Evolutionary conservation across 2,113 vertebrate genomes (phyloP), one percentile per base, ranked within the genome.

Genomic region (Muscicapa adusta): DNA sequence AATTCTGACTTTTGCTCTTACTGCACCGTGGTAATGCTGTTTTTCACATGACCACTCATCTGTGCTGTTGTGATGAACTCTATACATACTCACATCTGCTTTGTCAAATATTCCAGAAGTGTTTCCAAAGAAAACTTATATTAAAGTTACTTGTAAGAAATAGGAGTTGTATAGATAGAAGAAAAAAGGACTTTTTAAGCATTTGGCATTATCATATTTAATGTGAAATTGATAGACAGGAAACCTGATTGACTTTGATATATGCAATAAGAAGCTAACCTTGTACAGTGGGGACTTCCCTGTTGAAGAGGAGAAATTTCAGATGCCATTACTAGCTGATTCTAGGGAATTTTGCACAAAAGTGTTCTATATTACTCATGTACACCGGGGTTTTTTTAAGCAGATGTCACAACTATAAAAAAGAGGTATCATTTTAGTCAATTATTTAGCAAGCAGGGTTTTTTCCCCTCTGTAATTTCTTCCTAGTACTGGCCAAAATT

Each of bases 341-440:
- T 96, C 58, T 72, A 85, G 96, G 97, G 96, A 97, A 97, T 97
- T 98, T 96, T 96, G 63, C 76, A 91, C 58, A 87, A 89, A 95
- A 93, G 78, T 60, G 54, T 63, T 86, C 85, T 94, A 70, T 94
- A 94, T 96, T 96, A 96, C 93, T 96, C 85, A 97, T 10, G 50
- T 95, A 88, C 92, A 66, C 40, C 0, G 36, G 92, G 57, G 77
- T 40, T 78, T 93, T 87, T 53, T 93, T 70, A 71, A 94, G 60
- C 94, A 98, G 97, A 93, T 60, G 81, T 96, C 93, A 93, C 94
- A 91, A 74, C 85, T 78, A 89, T 91, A 96, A 87, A 74, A 94
- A 85, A 86, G 45, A 33, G 45, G 85, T 94, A 88, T 93, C 60
- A 82, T 90, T 96, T 95, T 82, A 92, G 70, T 95, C 87, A 93